phyloP scores from a whole-genome alignment of 2,797 vertebrate species.

The Pseudotriccus pelzelni region DNA sequence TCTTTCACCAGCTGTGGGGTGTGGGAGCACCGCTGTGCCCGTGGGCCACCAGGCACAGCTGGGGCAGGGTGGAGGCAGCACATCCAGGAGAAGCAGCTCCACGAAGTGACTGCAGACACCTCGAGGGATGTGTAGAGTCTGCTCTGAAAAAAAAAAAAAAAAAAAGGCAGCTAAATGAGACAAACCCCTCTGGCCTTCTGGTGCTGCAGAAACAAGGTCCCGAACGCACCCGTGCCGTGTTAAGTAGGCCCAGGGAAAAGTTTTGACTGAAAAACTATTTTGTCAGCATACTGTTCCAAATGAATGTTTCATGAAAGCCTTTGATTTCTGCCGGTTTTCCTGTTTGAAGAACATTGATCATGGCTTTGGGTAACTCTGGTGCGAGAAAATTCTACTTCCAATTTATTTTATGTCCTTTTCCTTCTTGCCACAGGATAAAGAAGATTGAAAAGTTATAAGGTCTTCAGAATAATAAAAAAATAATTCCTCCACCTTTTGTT shows the following conservation, averaged over 20 bases:
- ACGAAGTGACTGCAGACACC: not conserved
- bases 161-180: not conserved
- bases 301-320: slow-evolving; percentile 15
- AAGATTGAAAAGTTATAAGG: not conserved
- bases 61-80: not conserved
- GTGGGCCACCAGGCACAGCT: accelerated
- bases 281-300: not conserved
- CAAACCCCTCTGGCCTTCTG: not conserved
- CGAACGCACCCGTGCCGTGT: not conserved
- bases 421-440: not conserved
- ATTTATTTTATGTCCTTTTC: not conserved
- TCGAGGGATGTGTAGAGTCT: not conserved
- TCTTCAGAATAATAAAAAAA: not conserved
- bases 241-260: not conserved
- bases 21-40: not conserved
- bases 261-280: not conserved
- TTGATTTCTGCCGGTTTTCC: slow-evolving; percentile 1
- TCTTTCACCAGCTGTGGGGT: not conserved
- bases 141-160: not conserved
- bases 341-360: not conserved
- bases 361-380: not conserved
- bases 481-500: not conserved
- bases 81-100: not conserved
- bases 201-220: not conserved
- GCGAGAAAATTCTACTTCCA: not conserved